Conservation (phyloP, 2,113 vertebrate species). For the Hemiscyllium ocellatum region DNA sequence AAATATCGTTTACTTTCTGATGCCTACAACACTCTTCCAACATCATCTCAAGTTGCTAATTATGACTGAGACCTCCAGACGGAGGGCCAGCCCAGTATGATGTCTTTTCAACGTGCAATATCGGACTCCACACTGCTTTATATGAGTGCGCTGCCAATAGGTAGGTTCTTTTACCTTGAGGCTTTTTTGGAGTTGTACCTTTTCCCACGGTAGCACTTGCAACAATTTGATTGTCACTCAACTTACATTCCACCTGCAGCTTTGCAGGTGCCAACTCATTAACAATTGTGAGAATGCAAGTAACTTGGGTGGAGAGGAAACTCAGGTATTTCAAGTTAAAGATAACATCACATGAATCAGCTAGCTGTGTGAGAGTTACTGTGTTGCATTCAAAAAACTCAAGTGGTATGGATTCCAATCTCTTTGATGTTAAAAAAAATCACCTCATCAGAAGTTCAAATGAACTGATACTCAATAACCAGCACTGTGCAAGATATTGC, state of each 20-base stretch:
- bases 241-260: not conserved
- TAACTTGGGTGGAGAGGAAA: not conserved
- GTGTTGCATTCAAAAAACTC: not conserved
- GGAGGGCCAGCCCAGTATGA: not conserved
- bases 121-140: not conserved
- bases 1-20: not conserved
- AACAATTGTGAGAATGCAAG: not conserved
- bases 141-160: not conserved
- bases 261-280: not conserved
- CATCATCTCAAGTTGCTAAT: not conserved
- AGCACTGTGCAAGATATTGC: not conserved
- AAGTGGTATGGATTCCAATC: not conserved
- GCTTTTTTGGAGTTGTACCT: not conserved
- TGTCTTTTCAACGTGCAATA: not conserved
- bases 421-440: not conserved
- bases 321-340: constrained; percentile 18
- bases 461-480: not conserved
- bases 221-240: not conserved
- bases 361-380: not conserved
- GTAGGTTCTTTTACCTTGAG: not conserved
- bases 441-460: not conserved
- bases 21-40: not conserved
- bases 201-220: constrained; percentile 5
- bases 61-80: not conserved
- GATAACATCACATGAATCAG: not conserved